These are phyloP conservation scores for Papilio machaon DNA, from an alignment of 1,140 invertebrate species.

Conservation along the genomic window DNA sequence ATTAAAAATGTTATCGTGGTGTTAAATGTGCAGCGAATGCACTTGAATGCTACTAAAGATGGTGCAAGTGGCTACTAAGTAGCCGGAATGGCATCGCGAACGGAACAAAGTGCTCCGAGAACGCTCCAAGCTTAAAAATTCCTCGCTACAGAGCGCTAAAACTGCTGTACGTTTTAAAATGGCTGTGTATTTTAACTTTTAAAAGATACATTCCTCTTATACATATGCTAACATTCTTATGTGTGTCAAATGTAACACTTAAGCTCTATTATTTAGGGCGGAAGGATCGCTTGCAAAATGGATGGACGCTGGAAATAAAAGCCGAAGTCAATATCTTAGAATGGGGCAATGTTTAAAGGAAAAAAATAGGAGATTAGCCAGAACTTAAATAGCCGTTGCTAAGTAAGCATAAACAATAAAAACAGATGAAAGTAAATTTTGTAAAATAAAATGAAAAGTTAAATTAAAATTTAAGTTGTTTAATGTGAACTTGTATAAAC, in stretches of 20 bases:
- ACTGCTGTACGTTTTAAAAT: slow-evolving; percentile 12
- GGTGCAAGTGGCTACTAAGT: slow-evolving; percentile 21
- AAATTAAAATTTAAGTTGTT: too few species aligned
- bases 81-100: slow-evolving; percentile 13
- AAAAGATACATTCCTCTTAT: not conserved
- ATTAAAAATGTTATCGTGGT: slow-evolving; percentile 19
- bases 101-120: slow-evolving; percentile 23
- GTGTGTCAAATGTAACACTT: not conserved
- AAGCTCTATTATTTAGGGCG: not conserved
- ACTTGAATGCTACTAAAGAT: slow-evolving; percentile 18
- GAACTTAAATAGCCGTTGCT: too few species aligned
- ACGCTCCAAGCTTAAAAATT: slow-evolving; percentile 11
- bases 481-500: slow-evolving; percentile 5
- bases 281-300: not conserved
- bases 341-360: not conserved
- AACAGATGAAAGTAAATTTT: not conserved
- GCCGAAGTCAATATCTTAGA: not conserved
- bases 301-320: not conserved
- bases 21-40: slow-evolving; percentile 21
- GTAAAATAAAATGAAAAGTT: not conserved
- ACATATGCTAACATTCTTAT: not conserved
- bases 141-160: not conserved
- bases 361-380: not conserved
- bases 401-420: not conserved
- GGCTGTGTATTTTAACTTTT: slow-evolving; percentile 14